Evolutionary conservation across 2,888 invertebrate species (phyloP), one percentile per base, ranked within the genome.

Genomic region (Brachylomia viminalis): DNA sequence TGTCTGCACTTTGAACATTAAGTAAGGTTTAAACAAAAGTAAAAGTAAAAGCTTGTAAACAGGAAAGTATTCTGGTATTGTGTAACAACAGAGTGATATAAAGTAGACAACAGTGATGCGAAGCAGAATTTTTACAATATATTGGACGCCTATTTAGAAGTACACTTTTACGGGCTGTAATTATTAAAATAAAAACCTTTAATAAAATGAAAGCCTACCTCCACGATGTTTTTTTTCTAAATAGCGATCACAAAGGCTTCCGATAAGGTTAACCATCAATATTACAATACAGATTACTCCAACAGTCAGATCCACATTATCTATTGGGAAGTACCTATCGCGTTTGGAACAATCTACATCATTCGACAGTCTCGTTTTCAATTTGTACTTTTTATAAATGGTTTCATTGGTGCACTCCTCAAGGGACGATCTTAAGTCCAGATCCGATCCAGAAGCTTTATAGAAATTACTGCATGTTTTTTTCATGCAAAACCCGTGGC

Each of bases 401-500:
- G 83, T 75, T 68, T 88, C 75, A 30, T 88, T 88, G 1, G 78
- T 58, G 81, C 88, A 89, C 67, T 81, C 84, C 72, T 84, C 86
- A 72, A 84, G 76, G 80, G 68, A 67, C 54, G 10, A 70, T 70
- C 20, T 79, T 80, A 73, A 62, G 80, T 84, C 74, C 86, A 42
- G 20, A 13, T 58, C 33, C 38, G 67, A 42, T 77, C 85, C 86
- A 75, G 86, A 49, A 49, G 1, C 80, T 56, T 89, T 61, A 59
- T 90, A 84, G 65, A 89, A 91, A 27, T 82, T 73, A 75, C 89
- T 90, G 82, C 96, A 96, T 38, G 92, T 90, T 56, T 81, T 88
- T 17, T 92, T 93, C 5, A 95, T 89, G 79, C 96, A 96, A 2
- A 94, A 88, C 0, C 92, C 95, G 82, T 94, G 89, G 64, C 93